phyloP scores from a whole-genome alignment of 2,797 vertebrate genomes.

The Coilia nasus region DNA sequence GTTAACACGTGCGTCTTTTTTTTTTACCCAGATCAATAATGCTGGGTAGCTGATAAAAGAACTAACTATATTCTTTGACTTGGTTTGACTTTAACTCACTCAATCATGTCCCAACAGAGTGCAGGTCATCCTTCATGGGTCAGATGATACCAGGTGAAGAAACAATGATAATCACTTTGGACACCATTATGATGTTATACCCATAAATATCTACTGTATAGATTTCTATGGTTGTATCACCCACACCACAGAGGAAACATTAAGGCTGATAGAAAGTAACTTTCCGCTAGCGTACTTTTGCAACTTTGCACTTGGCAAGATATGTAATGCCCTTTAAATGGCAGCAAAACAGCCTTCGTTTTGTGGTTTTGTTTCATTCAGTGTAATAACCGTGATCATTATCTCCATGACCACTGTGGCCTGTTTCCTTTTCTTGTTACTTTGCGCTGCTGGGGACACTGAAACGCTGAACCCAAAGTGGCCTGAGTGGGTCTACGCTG shows the following conservation, averaged over 20 bases:
- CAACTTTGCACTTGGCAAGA: neutral
- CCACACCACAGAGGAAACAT: too few species aligned
- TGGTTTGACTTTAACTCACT: neutral
- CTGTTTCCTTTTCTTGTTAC: neutral
- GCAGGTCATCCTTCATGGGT: neutral
- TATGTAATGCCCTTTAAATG: neutral
- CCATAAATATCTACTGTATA: too few species aligned
- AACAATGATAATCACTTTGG: neutral
- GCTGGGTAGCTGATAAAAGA: neutral
- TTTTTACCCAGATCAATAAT: neutral
- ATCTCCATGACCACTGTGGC: neutral
- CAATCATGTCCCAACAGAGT: neutral
- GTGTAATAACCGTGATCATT: neutral
- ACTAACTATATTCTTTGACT: neutral
- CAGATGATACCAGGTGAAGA: neutral
- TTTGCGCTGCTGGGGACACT: neutral
- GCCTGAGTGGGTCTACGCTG: neutral
- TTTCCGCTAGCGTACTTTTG: neutral
- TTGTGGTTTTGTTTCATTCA: too few species aligned
- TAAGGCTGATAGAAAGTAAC: neutral
- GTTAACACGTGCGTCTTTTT: neutral
- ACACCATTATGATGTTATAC: neutral
- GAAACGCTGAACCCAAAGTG: neutral
- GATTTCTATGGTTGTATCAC: too few species aligned
- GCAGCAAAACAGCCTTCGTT: neutral